A percentile compares a stretch with the other conserved stretches of the same genome.
Evolutionary conservation across 2,797 vertebrate genomes (phyloP).

Genomic region (Bufotes viridis): DNA sequence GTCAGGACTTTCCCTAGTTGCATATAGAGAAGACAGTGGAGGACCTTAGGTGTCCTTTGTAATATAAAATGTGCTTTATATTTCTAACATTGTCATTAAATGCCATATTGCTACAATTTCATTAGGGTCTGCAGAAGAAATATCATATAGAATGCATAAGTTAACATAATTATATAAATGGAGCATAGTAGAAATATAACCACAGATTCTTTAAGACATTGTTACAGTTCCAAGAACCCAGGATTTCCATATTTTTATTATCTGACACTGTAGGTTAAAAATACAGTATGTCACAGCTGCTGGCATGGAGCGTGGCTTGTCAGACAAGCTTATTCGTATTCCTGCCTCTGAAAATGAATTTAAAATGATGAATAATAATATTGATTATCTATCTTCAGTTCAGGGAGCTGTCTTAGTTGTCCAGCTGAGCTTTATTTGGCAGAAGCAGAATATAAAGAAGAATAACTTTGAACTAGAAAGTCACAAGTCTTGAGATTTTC

Average conservation of each 20-base stretch:
- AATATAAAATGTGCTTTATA: background rate
- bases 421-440: background rate
- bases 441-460: slow-evolving; percentile 19
- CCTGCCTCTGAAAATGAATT: background rate
- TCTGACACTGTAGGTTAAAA: slow-evolving; percentile 8
- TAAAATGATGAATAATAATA: slow-evolving; percentile 40
- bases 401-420: slow-evolving; percentile 27
- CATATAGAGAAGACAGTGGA: background rate
- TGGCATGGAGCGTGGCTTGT: slow-evolving; percentile 6
- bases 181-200: background rate
- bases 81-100: background rate
- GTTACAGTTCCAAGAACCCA: background rate
- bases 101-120: background rate
- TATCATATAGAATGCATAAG: background rate
- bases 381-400: slow-evolving; percentile 25
- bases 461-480: background rate
- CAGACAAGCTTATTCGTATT: slow-evolving; percentile 16
- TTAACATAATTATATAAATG: background rate
- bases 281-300: slow-evolving; percentile 26
- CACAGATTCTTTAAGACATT: background rate
- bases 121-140: background rate
- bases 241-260: slow-evolving; percentile 17
- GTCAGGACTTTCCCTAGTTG: too few species aligned
- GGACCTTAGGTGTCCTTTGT: background rate
- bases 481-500: slow-evolving; percentile 1